Conservation (phyloP, 2,797 vertebrate species). For the Coendou prehensilis region DNA sequence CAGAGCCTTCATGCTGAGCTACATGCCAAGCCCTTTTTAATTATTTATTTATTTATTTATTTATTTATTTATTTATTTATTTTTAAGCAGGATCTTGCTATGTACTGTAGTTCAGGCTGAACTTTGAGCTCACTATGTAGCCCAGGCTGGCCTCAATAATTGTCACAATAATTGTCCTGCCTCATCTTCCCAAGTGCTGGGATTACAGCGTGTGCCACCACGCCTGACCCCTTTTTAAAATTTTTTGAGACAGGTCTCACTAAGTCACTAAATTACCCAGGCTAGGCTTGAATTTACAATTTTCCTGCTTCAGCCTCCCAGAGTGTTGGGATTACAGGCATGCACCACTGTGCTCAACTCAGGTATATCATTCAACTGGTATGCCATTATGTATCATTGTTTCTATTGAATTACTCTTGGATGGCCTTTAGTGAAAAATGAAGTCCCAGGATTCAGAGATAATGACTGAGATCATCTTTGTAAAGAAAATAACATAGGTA, state of each 20-base stretch:
- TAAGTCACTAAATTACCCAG: background rate
- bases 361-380: background rate
- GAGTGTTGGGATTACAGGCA: background rate
- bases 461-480: slow-evolving; percentile 20
- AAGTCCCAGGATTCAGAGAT: slow-evolving; percentile 11
- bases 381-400: background rate
- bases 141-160: background rate
- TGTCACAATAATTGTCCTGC: background rate
- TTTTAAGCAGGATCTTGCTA: background rate
- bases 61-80: background rate
- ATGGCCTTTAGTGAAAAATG: slow-evolving; percentile 24
- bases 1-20: background rate
- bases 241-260: background rate
- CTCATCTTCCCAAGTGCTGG: background rate
- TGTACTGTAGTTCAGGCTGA: background rate
- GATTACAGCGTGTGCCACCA: background rate
- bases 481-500: slow-evolving; percentile 12
- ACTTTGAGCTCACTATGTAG: background rate
- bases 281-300: background rate
- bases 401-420: slow-evolving; percentile 20
- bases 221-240: background rate
- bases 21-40: background rate
- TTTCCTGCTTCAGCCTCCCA: background rate
- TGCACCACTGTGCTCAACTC: background rate
- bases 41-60: background rate